Evolutionary conservation across 2,888 invertebrate genomes (phyloP).

Genomic region (Labia minor): DNA sequence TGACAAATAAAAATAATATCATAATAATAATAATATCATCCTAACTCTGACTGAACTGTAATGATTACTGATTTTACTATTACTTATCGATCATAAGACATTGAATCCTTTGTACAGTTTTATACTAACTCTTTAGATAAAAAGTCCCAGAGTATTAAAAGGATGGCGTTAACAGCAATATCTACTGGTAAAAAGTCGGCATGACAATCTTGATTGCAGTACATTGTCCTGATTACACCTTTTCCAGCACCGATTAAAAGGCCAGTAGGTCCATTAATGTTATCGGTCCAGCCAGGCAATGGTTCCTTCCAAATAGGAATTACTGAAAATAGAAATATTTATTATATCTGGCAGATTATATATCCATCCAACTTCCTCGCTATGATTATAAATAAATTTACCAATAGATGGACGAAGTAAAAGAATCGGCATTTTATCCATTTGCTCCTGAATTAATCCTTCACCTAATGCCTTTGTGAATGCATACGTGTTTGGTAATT

Average conservation of each 20-base stretch:
- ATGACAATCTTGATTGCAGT: constrained; percentile 63
- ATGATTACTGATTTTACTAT: no score
- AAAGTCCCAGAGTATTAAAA: constrained; percentile 56
- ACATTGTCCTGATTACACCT: constrained; percentile 81
- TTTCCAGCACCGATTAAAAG: constrained; percentile 70
- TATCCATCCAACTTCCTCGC: no score
- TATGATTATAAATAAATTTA: no score
- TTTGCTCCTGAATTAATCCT: constrained; percentile 66
- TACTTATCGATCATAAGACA: no score
- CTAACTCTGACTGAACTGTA: no score
- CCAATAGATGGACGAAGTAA: constrained; percentile 79
- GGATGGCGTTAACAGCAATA: constrained; percentile 65
- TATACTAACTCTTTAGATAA: constrained; percentile 30
- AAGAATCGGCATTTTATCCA: constrained; percentile 60
- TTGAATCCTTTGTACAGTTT: no score
- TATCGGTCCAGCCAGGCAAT: constrained; percentile 83
- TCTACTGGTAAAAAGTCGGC: constrained; percentile 75
- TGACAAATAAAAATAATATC: no score
- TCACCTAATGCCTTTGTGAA: constrained; percentile 89
- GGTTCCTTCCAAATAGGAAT: constrained; percentile 81
- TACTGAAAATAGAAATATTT: constrained; percentile 39
- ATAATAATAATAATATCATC: no score
- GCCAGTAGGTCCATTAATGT: constrained; percentile 86
- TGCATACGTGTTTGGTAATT: constrained; percentile 84
- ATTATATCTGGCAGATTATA: no score